Evolutionary conservation across 2,113 vertebrate genomes (phyloP), one percentile per base, ranked within the genome.

Genomic region (Semnornis frantzii): DNA sequence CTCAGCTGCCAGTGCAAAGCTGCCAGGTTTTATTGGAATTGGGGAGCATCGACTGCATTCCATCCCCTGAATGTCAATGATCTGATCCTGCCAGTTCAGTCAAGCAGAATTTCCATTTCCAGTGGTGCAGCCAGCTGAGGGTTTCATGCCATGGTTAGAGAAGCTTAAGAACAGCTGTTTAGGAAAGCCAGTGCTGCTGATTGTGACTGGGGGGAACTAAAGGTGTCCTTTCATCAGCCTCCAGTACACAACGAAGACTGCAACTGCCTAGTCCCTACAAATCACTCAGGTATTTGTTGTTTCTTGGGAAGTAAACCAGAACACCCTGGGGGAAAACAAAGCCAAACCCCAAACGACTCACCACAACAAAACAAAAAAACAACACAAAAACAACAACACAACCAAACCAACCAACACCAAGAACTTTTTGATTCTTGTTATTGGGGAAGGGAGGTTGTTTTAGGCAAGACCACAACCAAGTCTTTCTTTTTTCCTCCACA

Each of bases 21-120:
- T 95, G 92, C 58, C 90, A 88, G 59, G 4, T 70, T 93, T 95
- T 77, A 92, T 77, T 60, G 70, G 69, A 86, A 73, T 1, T 48
- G 14, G 78, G 78, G 66, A 91, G 30, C 64, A 92, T 44, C 3
- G 44, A 87, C 87, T 69, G 66, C 7, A 0, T 31, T 33, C 54
- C 9, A 1, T 57, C 70, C 79, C 84, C 16, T 69, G 84, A 76
- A 91, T 91, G 94, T 21, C 93, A 87, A 50, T 30, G 87, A 64
- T 42, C 75, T 46, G 77, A 80, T 88, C 77, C 85, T 88, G 58
- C 52, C 7, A 54, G 72, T 34, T 6, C 52, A 85, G 72, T 37
- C 63, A 55, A 82, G 75, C 42, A 18, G 77, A 25, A 52, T 89
- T 90, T 52, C 82, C 63, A 68, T 48, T 21, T 42, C 82, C 91